phyloP scores from a whole-genome alignment of 2,888 invertebrate genomes.

The Megaustenia siamemsis region DNA sequence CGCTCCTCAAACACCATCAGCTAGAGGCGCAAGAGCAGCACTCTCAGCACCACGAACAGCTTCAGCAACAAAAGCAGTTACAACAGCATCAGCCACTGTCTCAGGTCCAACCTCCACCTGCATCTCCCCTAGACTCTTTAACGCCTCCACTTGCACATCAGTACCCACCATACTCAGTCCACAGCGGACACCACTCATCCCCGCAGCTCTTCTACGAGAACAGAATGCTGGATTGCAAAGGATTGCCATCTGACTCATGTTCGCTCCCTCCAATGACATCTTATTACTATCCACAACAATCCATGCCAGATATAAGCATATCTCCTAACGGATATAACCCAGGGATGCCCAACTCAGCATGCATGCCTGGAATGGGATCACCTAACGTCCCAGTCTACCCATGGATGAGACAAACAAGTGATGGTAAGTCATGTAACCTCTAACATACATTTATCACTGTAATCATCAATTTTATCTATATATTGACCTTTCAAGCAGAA shows the following conservation, averaged over 20 bases:
- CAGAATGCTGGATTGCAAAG: slow-evolving; percentile 57
- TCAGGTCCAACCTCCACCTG: slow-evolving; percentile 41
- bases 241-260: slow-evolving; percentile 38
- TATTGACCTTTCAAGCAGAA: no score
- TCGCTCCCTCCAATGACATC: slow-evolving; percentile 54
- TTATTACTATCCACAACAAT: slow-evolving; percentile 59
- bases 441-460: no score
- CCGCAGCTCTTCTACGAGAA: slow-evolving; percentile 57
- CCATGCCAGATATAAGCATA: slow-evolving; percentile 58
- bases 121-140: slow-evolving; percentile 49
- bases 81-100: background rate
- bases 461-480: no score
- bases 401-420: slow-evolving; percentile 67
- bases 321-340: slow-evolving; percentile 57
- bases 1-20: slow-evolving; percentile 26
- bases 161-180: slow-evolving; percentile 54
- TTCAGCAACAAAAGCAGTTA: slow-evolving; percentile 33
- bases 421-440: slow-evolving; percentile 57
- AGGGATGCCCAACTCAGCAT: slow-evolving; percentile 59
- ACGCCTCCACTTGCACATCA: slow-evolving; percentile 56
- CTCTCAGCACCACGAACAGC: slow-evolving; percentile 40
- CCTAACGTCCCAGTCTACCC: slow-evolving; percentile 66
- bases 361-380: slow-evolving; percentile 49
- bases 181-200: slow-evolving; percentile 7
- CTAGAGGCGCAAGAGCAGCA: slow-evolving; percentile 33